Base-by-base conservation (phyloP, 2,113 vertebrate genomes). In the Notechis scutatus region DNA sequence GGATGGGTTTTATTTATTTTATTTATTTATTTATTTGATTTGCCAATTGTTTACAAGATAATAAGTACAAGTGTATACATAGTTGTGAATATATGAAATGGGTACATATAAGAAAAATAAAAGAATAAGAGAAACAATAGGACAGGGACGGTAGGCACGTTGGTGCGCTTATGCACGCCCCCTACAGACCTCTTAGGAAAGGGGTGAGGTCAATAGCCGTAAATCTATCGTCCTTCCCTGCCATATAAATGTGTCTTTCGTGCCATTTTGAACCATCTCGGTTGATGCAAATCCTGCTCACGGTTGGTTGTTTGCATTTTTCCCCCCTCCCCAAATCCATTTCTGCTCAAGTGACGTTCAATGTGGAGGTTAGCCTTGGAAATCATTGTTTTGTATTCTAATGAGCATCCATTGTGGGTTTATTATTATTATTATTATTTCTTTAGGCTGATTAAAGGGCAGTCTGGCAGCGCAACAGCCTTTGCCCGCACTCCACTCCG, bases 391-490 rank as follows among this genome's bases (percentile, higher is more conserved):
- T 64, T 64, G 26, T 29, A 64, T 64, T n/a, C 61, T 64, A 29
- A 64, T 64, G 26, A 64, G 26, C 61, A 29, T 12, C 26, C 26
- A 0, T 64, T 64, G 61, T 64, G 4, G 24, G 9, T 3, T 61
- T 59, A 9, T 59, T 59, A 59, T 59, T 59, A 59, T 24, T 24
- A 85, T 95, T 96, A 94, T 89, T 96, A 93, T 69, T 23, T 96
- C 10, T 95, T 97, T 93, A 91, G 87, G 90, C 91, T 95, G 93
- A 94, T 96, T 96, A 74, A 94, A 93, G 94, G 92, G 90, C 95
- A 56, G 91, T 57, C 42, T 93, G n/a, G 52, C 93, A 59, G 89
- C 97, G 97, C 97, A 97, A 96, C 97, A 96, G 96, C 95, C 94
- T 94, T 94, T 96, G 95, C 95, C 93, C 91, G 92, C 93, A 91